These are phyloP conservation scores for Sebastes cheni DNA, from an alignment of 2,797 vertebrate genomes.

Conservation along the genomic window DNA sequence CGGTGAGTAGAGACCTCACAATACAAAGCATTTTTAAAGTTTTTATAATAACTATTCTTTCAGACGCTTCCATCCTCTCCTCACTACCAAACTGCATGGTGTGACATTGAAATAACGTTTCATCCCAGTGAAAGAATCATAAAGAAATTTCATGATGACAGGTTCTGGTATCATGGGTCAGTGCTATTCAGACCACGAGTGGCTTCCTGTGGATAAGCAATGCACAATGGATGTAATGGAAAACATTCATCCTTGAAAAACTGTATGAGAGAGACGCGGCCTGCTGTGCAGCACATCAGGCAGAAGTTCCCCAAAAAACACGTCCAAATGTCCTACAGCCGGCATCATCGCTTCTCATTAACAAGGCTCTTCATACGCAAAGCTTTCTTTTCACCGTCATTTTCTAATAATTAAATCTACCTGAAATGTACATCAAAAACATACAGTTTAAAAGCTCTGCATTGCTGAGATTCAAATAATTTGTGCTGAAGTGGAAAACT, in stretches of 20 bases:
- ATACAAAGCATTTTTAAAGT: slow-evolving; percentile 13
- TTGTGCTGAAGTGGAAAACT: slow-evolving; percentile 34
- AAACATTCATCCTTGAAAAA: slow-evolving; percentile 35
- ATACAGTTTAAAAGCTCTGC: slow-evolving; percentile 8
- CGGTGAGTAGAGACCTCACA: background rate
- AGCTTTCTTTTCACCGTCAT: background rate
- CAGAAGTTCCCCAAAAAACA: background rate
- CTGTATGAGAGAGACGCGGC: background rate
- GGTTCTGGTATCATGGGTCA: slow-evolving; percentile 45
- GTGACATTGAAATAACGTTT: slow-evolving; percentile 28
- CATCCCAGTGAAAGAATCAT: slow-evolving; percentile 17
- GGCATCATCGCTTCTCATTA: background rate
- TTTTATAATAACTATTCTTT: slow-evolving; percentile 34
- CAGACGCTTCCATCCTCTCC: background rate
- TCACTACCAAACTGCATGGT: background rate
- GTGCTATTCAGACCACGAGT: slow-evolving; percentile 33
- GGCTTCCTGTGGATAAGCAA: slow-evolving; percentile 51
- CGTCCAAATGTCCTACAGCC: background rate
- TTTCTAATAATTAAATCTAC: slow-evolving; percentile 20
- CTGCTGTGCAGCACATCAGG: slow-evolving; percentile 16
- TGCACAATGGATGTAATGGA: slow-evolving; percentile 25
- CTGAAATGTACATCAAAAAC: slow-evolving; percentile 23
- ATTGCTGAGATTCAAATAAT: slow-evolving; percentile 3
- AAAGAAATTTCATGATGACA: slow-evolving; percentile 44
- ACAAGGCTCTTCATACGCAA: background rate